Conservation (phyloP, 2,888 invertebrate genomes). For the Mystacides longicornis region DNA sequence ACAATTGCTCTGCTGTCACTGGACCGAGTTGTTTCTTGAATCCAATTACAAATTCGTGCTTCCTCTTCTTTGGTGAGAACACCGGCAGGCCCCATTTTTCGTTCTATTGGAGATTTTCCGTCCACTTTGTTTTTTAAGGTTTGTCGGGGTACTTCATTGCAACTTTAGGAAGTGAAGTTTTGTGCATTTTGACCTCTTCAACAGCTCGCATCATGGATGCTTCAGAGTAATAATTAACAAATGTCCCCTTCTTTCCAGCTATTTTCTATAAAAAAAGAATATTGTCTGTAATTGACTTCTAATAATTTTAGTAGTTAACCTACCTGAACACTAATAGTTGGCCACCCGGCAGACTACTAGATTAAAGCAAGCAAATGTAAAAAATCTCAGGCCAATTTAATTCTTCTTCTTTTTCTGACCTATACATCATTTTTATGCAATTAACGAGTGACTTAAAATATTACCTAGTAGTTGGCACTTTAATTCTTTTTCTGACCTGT, state of each 20-base stretch:
- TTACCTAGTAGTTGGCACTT: background rate
- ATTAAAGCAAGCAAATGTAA: conserved; percentile 1
- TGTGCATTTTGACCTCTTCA: background rate
- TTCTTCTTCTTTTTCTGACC: background rate
- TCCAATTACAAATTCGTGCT: conserved; percentile 24
- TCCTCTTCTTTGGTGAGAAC: conserved; percentile 25
- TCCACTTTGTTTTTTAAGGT: conserved; percentile 18
- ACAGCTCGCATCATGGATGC: background rate
- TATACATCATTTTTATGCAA: background rate
- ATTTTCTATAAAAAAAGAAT: background rate
- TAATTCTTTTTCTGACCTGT: background rate
- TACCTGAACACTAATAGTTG: conserved; percentile 4
- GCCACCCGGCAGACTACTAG: background rate
- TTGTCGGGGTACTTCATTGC: conserved; percentile 19
- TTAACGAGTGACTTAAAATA: background rate
- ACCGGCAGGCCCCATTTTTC: conserved; percentile 26
- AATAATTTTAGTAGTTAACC: conserved; percentile 5
- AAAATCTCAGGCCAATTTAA: background rate
- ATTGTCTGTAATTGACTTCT: background rate
- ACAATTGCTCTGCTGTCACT: conserved; percentile 23
- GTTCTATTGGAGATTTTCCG: conserved; percentile 12
- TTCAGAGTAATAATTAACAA: background rate
- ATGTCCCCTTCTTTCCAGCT: conserved; percentile 1
- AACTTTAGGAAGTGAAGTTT: background rate
- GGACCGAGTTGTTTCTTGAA: conserved; percentile 22